Base-by-base conservation (phyloP, 1,140 invertebrate genomes). In the Plutomurus gul region DNA sequence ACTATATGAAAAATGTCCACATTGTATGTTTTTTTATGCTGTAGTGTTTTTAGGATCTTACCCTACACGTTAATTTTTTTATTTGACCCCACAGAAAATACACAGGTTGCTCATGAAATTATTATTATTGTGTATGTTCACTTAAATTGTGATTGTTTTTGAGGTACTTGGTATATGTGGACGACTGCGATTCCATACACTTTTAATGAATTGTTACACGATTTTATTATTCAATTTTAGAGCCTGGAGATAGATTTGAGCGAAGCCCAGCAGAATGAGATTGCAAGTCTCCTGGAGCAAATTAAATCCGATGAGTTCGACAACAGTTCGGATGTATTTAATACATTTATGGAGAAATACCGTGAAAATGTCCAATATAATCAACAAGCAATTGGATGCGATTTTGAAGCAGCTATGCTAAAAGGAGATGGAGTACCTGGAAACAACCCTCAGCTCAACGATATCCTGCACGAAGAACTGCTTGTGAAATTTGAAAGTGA, bases 391-490 rank as follows among this genome's bases (percentile, higher is more conserved):
- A 27, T 4, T 56, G 11, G 5, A 20, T 13, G n/a, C 20, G 6
- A n/a, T 10, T 72, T n/a, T 30, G 11, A 30, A 72, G 36, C 27
- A 1, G 20, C 25, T 33, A 25, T 30, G 11, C 4, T n/a, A 43
- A 7, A 39, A 18, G 18, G 30, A 25, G 27, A 30, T 65, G 56
- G 13, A 18, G 25, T 16, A n/a, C n/a, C 4, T 60, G 70, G 22
- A 20, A 16, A 13, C 46, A 79, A 85, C 51, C 77, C 80, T 46
- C 43, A 40, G 7, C 13, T 84, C 11, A 85, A 87, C 81, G 11
- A 51, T 8, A 76, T 74, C 13, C 80, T 86, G 2, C 75, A 79
- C 60, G 70, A 84, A 77, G 83, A 85, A 71, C 78, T 86, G 27
- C 30, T 33, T 5, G 8, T 56, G 8, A 85, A 86, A 72, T 27